Evolutionary conservation across 2,888 invertebrate species (phyloP).

Genomic region (Petrolisthes manimaculis): DNA sequence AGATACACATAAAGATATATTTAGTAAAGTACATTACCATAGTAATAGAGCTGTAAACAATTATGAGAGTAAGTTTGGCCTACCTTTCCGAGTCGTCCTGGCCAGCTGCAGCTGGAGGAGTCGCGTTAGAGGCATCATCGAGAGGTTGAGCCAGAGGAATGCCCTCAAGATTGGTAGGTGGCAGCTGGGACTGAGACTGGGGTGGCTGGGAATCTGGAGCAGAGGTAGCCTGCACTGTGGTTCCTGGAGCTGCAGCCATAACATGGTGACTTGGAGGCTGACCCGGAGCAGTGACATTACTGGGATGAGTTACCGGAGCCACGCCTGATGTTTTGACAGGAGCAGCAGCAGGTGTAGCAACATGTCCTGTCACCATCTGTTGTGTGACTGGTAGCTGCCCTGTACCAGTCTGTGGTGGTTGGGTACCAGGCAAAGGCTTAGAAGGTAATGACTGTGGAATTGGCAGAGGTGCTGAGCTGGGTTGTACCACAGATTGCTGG

Average conservation of each 20-base stretch:
- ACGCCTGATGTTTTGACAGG: slow-evolving; percentile 31
- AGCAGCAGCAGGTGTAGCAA: slow-evolving; percentile 26
- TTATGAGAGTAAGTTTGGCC: not conserved
- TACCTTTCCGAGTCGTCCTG: slow-evolving; percentile 60
- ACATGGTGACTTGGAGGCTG: slow-evolving; percentile 10
- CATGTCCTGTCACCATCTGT: slow-evolving; percentile 36
- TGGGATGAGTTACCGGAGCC: slow-evolving; percentile 35
- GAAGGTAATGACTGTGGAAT: slow-evolving; percentile 39
- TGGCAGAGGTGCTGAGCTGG: slow-evolving; percentile 28
- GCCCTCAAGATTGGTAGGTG: slow-evolving; percentile 50
- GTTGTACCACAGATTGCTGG: slow-evolving; percentile 36
- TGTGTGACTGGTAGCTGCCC: slow-evolving; percentile 36
- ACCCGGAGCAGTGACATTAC: slow-evolving; percentile 35
- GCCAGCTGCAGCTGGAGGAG: slow-evolving; percentile 40
- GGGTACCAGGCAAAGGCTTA: slow-evolving; percentile 22
- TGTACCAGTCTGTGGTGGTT: slow-evolving; percentile 15
- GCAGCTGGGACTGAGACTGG: slow-evolving; percentile 31
- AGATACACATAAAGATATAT: not conserved
- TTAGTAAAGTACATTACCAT: not conserved
- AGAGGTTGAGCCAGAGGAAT: slow-evolving; percentile 41
- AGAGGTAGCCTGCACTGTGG: slow-evolving; percentile 20
- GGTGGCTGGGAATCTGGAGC: slow-evolving; percentile 22
- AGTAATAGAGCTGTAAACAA: not conserved
- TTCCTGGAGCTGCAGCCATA: slow-evolving; percentile 41
- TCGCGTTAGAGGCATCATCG: slow-evolving; percentile 50